Evolutionary conservation across 2,797 vertebrate species (phyloP).

Genomic region (Lepus townsendii): DNA sequence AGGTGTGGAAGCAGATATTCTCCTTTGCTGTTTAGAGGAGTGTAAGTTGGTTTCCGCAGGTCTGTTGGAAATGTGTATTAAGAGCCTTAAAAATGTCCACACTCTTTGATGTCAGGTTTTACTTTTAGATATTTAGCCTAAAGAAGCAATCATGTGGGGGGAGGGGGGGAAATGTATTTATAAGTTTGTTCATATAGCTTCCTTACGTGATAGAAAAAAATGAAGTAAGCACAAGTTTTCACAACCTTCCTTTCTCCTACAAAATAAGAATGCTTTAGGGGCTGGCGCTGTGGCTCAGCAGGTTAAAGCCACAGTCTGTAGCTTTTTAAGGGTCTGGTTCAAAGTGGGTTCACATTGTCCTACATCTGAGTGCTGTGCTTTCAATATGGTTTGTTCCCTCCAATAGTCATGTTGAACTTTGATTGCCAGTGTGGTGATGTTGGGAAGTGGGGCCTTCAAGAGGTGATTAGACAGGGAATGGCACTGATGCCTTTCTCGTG

Average conservation of each 20-base stretch:
- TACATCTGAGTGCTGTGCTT: no score
- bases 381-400: no score
- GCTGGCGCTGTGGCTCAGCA: no score
- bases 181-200: not conserved
- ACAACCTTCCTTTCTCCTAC: not conserved
- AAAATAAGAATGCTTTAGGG: not conserved
- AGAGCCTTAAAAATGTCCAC: not conserved
- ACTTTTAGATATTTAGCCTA: conserved; percentile 19
- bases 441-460: not conserved
- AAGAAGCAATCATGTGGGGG: not conserved
- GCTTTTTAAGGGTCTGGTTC: no score
- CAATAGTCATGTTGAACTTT: no score
- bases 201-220: conserved; percentile 2
- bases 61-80: not conserved
- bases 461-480: not conserved
- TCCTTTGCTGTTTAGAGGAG: no score
- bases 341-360: not conserved
- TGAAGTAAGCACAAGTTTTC: not conserved
- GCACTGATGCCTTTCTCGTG: no score
- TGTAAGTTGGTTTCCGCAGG: not conserved
- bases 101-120: not conserved
- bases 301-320: no score
- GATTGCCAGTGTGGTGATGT: not conserved
- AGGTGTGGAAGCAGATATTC: no score
- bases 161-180: not conserved